A percentile compares a stretch with the other conserved stretches of the same genome.
These are phyloP conservation scores for Penelope pileata DNA, from an alignment of 2,113 vertebrate species.

Conservation along the genomic window DNA sequence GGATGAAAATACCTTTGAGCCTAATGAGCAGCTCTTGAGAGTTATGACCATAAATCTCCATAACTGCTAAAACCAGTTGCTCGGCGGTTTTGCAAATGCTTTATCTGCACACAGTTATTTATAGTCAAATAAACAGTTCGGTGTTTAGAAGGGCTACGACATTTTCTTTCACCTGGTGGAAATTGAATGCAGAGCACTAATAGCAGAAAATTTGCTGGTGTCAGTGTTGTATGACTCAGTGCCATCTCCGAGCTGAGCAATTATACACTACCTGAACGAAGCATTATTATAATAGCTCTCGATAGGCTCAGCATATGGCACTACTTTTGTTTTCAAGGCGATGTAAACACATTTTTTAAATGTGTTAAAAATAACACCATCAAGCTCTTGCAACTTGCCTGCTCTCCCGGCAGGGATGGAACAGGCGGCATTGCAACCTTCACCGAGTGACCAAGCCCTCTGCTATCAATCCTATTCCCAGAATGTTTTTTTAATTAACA, in stretches of 20 bases:
- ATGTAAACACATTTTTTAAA: conserved; percentile 22
- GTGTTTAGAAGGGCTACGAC: not conserved
- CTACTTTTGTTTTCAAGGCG: conserved; percentile 62
- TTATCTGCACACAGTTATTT: conserved; percentile 48
- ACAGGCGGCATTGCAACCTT: not conserved
- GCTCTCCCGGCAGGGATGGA: not conserved
- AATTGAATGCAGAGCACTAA: conserved; percentile 50
- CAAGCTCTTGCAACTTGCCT: not conserved
- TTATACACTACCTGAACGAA: conserved; percentile 60
- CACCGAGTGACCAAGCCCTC: not conserved
- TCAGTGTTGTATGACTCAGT: conserved; percentile 66
- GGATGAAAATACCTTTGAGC: conserved; percentile 31
- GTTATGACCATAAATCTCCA: conserved; percentile 23
- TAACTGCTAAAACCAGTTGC: conserved; percentile 35
- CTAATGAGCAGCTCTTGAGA: conserved; percentile 48
- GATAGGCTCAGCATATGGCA: conserved; percentile 58
- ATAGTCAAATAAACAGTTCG: conserved; percentile 55
- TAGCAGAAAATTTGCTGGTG: conserved; percentile 63
- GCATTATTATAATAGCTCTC: conserved; percentile 61
- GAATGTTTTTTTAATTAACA: not conserved
- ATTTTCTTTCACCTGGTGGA: conserved; percentile 56
- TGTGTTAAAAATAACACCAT: conserved; percentile 36
- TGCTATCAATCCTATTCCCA: not conserved
- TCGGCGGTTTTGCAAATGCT: conserved; percentile 22
- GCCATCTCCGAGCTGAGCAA: conserved; percentile 57